Conservation (phyloP, 2,113 vertebrate species). For the Percopsis transmontana region DNA sequence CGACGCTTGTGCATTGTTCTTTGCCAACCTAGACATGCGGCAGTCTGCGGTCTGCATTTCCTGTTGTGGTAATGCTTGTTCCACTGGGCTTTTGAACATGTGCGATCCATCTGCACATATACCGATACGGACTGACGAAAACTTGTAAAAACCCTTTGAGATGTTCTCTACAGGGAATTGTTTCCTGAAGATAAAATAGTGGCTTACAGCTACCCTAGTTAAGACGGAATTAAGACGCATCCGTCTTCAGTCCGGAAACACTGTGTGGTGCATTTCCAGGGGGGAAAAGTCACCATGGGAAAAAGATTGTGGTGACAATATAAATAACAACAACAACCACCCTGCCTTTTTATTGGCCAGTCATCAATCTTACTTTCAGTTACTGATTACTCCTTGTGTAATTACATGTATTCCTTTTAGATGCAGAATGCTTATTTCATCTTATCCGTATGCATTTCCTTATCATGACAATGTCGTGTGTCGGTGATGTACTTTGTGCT, state of each 20-base stretch:
- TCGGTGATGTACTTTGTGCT: too few relatives aligned
- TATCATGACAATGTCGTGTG: too few relatives aligned
- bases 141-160: background rate
- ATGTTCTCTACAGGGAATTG: background rate
- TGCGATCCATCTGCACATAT: background rate
- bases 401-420: too few relatives aligned
- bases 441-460: too few relatives aligned
- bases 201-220: slow-evolving; percentile 3
- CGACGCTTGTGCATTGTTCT: slow-evolving; percentile 11
- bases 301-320: too few relatives aligned
- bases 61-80: slow-evolving; percentile 17
- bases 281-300: too few relatives aligned
- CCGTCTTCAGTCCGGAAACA: background rate
- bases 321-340: too few relatives aligned
- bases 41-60: slow-evolving; percentile 28
- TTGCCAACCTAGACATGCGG: slow-evolving; percentile 20
- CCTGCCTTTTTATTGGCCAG: too few relatives aligned
- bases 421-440: too few relatives aligned
- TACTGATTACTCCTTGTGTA: too few relatives aligned
- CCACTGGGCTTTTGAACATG: background rate
- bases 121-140: background rate
- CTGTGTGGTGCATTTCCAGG: background rate
- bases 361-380: too few relatives aligned
- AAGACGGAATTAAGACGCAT: too few relatives aligned
- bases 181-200: background rate